Conservation (phyloP, 2,797 vertebrate genomes). For the Chlorospingus semifuscus region DNA sequence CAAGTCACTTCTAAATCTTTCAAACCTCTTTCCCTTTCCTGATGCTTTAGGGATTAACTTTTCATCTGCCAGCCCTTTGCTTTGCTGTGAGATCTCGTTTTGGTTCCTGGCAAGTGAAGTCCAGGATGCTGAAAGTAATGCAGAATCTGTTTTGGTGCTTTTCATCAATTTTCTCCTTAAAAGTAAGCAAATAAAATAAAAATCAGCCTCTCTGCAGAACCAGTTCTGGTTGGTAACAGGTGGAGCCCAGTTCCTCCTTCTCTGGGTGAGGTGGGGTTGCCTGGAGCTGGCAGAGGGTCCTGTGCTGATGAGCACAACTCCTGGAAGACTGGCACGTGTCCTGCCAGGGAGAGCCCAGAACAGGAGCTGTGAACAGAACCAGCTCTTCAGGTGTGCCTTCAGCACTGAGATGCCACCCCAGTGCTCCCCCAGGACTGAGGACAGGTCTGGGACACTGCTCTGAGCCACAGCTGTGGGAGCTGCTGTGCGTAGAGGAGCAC, state of each 20-base stretch:
- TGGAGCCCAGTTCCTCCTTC: not conserved
- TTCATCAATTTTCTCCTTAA: not conserved
- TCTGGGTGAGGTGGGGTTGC: not conserved
- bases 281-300: not conserved
- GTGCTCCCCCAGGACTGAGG: not conserved
- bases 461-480: not conserved
- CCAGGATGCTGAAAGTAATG: not conserved
- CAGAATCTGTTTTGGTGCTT: not conserved
- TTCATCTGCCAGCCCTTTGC: not conserved
- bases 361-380: not conserved
- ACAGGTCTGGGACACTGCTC: not conserved
- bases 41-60: not conserved
- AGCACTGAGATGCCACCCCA: not conserved
- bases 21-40: not conserved
- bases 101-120: not conserved
- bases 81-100: not conserved
- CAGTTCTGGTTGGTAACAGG: not conserved
- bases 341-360: not conserved
- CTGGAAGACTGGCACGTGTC: fast-evolving
- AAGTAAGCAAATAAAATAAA: not conserved
- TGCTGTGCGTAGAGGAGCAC: not conserved
- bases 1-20: slow-evolving; percentile 30
- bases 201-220: not conserved
- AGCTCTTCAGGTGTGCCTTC: not conserved
- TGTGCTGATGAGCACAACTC: not conserved